These are phyloP conservation scores for Callinectes sapidus DNA, from an alignment of 2,888 invertebrate species.

Conservation along the genomic window DNA sequence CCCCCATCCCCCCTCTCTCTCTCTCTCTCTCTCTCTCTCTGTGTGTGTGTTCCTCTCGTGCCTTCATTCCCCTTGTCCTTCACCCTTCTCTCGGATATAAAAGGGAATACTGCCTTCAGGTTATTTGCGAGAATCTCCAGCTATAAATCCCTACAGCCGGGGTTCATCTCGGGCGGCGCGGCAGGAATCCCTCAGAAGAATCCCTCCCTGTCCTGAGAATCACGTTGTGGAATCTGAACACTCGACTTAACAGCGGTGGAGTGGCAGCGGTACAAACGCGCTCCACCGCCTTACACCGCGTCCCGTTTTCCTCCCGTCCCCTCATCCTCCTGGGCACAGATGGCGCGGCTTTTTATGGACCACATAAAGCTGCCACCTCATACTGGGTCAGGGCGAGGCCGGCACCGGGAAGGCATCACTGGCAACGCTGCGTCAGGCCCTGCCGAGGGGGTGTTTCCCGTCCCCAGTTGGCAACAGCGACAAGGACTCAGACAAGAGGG, in stretches of 20 bases:
- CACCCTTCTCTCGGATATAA: background rate
- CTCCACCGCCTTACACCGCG: background rate
- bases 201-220: constrained; percentile 52
- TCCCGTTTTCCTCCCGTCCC: background rate
- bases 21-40: too few relatives aligned
- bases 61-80: background rate
- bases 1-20: too few relatives aligned
- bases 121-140: constrained; percentile 30
- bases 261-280: constrained; percentile 54
- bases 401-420: background rate
- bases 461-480: constrained; percentile 50
- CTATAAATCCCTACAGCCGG: constrained; percentile 10
- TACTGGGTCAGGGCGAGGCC: background rate
- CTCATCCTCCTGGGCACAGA: background rate
- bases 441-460: background rate
- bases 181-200: constrained; percentile 50
- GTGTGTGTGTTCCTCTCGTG: too few relatives aligned
- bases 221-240: constrained; percentile 61
- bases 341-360: background rate
- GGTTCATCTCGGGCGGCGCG: constrained; percentile 5
- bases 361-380: background rate
- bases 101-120: constrained; percentile 37
- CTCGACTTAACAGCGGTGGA: constrained; percentile 61
- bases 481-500: constrained; percentile 52
- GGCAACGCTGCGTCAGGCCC: background rate